Percentiles rank a stretch among this genome's conserved stretches.
Evolutionary conservation across 2,888 invertebrate species (phyloP).

Genomic region (Orthosia gracilis): DNA sequence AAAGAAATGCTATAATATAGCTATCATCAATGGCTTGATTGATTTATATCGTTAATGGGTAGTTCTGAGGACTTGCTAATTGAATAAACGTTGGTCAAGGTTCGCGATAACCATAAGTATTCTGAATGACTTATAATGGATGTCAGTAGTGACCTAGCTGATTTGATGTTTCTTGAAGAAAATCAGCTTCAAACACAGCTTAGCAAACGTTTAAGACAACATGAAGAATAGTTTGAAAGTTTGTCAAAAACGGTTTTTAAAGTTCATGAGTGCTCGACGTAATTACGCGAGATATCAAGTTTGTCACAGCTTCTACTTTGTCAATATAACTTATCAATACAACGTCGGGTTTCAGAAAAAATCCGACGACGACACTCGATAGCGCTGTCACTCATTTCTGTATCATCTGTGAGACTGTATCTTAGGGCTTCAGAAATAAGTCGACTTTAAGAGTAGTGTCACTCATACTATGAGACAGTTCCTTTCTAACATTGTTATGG

Average conservation of each 20-base stretch:
- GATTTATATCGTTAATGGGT: not conserved
- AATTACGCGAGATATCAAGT: no score
- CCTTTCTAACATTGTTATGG: not conserved
- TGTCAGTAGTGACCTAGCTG: no score
- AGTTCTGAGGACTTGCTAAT: constrained; percentile 30
- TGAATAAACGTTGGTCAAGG: constrained; percentile 7
- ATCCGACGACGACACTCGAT: not conserved
- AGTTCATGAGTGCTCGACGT: no score
- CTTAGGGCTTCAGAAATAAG: not conserved
- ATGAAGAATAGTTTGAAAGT: not conserved
- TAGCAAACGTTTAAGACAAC: no score
- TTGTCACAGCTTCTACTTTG: not conserved
- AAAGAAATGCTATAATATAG: constrained; percentile 13
- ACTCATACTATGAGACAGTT: not conserved
- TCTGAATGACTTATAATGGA: not conserved
- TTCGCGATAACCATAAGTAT: not conserved
- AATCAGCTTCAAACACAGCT: no score
- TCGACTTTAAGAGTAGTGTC: not conserved
- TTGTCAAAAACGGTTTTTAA: not conserved
- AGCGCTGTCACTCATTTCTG: not conserved
- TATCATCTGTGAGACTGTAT: not conserved
- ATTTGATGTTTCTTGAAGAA: no score
- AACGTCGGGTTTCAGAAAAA: not conserved
- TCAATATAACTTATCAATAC: not conserved
- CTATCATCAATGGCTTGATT: not conserved